Percentiles rank a stretch among this genome's conserved stretches.
Conservation (phyloP, 2,797 vertebrate species). For the Furcifer pardalis region DNA sequence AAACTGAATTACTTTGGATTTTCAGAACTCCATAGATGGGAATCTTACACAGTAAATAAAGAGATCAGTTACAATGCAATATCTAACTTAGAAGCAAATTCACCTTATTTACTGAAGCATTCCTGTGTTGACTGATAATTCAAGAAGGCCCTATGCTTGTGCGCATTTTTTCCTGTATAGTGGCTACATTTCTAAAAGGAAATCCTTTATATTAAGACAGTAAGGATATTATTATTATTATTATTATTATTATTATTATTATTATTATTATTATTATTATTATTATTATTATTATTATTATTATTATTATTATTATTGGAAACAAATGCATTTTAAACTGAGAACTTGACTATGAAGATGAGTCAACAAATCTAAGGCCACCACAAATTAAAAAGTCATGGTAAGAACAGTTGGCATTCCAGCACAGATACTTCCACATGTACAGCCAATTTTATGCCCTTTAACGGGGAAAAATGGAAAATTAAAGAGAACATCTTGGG, state of each 20-base stretch:
- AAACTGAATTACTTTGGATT: too few species aligned
- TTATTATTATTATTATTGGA: too few species aligned
- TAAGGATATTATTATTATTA: too few species aligned
- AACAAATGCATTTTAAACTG: conserved; percentile 65
- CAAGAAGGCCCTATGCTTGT: conserved; percentile 38
- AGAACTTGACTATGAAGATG: conserved; percentile 56
- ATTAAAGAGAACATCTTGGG: conserved; percentile 9
- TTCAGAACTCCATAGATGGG: too few species aligned
- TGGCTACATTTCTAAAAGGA: conserved; percentile 56
- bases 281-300: too few species aligned
- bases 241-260: too few species aligned
- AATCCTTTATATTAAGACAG: conserved; percentile 63
- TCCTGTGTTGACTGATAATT: conserved; percentile 7
- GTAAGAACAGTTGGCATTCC: conserved; percentile 40
- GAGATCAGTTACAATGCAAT: background rate
- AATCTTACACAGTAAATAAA: background rate
- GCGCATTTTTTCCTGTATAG: conserved; percentile 24
- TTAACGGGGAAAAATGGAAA: conserved; percentile 31
- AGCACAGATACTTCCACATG: conserved; percentile 46
- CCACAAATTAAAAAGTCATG: conserved; percentile 45
- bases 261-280: too few species aligned
- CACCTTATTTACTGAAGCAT: conserved; percentile 28
- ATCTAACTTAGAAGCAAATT: background rate
- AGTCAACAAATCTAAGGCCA: conserved; percentile 60
- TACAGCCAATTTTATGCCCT: conserved; percentile 58